Conservation (phyloP, 2,888 invertebrate species). For the Hydroisotoma schaefferi region DNA sequence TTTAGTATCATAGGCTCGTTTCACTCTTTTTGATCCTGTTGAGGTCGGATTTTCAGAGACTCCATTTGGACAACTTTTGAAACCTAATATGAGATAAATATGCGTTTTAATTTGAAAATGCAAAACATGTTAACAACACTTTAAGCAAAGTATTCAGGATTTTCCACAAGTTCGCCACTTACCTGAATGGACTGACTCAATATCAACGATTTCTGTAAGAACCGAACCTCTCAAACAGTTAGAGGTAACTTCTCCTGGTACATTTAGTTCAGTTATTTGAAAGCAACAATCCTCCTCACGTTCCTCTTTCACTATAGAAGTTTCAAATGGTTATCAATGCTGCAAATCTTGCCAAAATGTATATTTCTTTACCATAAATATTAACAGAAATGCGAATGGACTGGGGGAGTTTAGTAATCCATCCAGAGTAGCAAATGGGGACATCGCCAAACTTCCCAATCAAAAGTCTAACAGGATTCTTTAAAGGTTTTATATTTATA, state of each 20-base stretch:
- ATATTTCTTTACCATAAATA: conserved; percentile 3
- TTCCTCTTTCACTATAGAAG: too few species aligned
- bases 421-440: conserved; percentile 20
- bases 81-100: too few species aligned
- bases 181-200: conserved; percentile 11
- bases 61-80: too few species aligned
- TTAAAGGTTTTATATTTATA: conserved; percentile 15
- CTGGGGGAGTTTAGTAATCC: conserved; percentile 12
- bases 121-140: too few species aligned
- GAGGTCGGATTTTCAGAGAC: too few species aligned
- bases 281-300: conserved; percentile 15
- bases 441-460: conserved; percentile 14
- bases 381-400: conserved; percentile 12
- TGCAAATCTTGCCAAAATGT: not conserved
- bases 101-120: too few species aligned
- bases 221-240: conserved; percentile 12
- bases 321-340: not conserved
- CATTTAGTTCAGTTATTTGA: conserved; percentile 7
- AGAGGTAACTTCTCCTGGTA: conserved; percentile 9
- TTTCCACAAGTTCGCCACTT: too few species aligned
- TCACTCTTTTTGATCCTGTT: too few species aligned
- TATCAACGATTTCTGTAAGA: conserved; percentile 15
- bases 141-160: too few species aligned
- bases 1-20: too few species aligned
- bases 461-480: conserved; percentile 8